Evolutionary conservation across 2,113 vertebrate genomes (phyloP), one percentile per base, ranked within the genome.

Genomic region (Eretmodus cyanostictus): DNA sequence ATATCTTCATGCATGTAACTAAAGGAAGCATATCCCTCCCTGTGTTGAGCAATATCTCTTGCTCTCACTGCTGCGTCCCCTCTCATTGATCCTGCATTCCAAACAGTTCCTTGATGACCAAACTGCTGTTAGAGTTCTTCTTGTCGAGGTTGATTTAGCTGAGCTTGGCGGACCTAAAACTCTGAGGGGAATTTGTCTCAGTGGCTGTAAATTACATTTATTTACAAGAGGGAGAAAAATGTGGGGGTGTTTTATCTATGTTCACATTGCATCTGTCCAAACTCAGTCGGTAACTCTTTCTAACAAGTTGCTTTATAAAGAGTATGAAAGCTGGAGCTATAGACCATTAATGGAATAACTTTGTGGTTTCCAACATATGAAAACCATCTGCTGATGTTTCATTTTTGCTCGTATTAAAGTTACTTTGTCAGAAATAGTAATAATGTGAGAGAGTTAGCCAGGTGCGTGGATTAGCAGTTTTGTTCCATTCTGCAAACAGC

Each of bases 181-280:
- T 89, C 81, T 4, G 57, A 89, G 84, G 89, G 86, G 78, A 81
- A 47, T 36, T 82, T 86, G 71, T 91, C 84, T 92, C 81, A 42
- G 89, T 16, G 86, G 90, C 88, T 61, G 80, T 93, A 95, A 94
- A 94, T 93, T 92, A 92, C 66, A 88, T 91, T 91, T 93, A 91
- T 93, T 90, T 88, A 93, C 87, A 80, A 81, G 57, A 22, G 57
- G 36, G 79, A 83, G 76, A 57, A 12, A 47, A 78, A 51, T 81
- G 66, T 87, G 89, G 49, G 76, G 71, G 29, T 42, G 84, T 86
- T 90, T 85, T 82, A 82, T 88, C 63, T 82, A 53, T 84, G 78
- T 29, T 76, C 34, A 17, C 59, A 55, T 61, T 78, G 85, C 68
- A 55, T 5, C 10, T 76, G 85, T 76, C 61, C 80, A 87, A 86